A percentile compares a stretch with the other conserved stretches of the same genome.
phyloP scores from a whole-genome alignment of 1,140 invertebrate genomes.

The Pogonognathellus flavescens region DNA sequence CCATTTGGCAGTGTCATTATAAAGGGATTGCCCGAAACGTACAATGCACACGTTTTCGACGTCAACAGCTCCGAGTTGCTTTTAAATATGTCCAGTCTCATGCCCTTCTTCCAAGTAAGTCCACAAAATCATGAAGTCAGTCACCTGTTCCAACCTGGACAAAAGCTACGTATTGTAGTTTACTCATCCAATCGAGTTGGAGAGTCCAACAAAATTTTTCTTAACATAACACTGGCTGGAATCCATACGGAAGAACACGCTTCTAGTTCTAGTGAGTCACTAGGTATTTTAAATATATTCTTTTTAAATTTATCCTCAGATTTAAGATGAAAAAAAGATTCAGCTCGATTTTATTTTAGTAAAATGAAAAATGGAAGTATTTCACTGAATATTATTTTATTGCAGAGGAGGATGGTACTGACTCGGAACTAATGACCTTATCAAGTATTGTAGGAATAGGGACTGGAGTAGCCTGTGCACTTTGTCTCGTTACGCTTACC shows the following conservation, averaged over 20 bases:
- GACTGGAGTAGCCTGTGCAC: conserved; percentile 44
- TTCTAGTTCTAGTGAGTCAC: conserved; percentile 3
- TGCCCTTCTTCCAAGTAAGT: conserved; percentile 38
- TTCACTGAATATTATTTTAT: conserved; percentile 27
- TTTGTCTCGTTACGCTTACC: conserved; percentile 46
- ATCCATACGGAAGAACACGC: neutral
- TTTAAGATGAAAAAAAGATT: no score
- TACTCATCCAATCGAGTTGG: conserved; percentile 17
- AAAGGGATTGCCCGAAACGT: conserved; percentile 10
- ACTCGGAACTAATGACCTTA: conserved; percentile 46
- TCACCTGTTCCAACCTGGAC: neutral
- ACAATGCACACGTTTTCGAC: conserved; percentile 20
- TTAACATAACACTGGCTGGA: neutral
- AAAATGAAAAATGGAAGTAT: no score
- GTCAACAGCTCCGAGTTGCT: conserved; percentile 15
- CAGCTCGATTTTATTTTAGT: no score
- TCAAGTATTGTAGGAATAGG: conserved; percentile 41
- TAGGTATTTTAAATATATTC: no score
- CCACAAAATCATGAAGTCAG: neutral
- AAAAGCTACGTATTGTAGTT: conserved; percentile 11
- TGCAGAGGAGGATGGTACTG: conserved; percentile 2
- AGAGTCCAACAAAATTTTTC: conserved; percentile 5
- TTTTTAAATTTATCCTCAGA: no score
- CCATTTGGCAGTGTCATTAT: conserved; percentile 21
- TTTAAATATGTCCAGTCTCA: conserved; percentile 24